A percentile compares a stretch with the other conserved stretches of the same genome.
phyloP scores from a whole-genome alignment of 2,113 vertebrate genomes.

The Dipodomys ordii region DNA sequence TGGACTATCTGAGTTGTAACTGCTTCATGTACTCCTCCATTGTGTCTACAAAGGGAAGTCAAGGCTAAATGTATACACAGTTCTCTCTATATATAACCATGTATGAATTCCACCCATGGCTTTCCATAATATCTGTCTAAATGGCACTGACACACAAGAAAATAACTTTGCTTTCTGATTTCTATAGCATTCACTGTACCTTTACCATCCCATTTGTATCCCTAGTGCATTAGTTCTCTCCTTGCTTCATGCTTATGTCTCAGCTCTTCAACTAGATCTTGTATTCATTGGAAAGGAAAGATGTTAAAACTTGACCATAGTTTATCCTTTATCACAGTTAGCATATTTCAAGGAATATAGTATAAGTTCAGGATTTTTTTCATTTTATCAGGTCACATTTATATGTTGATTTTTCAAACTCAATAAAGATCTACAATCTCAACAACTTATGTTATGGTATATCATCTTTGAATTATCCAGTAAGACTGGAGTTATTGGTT shows the following conservation, averaged over 20 bases:
- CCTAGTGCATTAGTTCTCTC: not conserved
- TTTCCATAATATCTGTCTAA: not conserved
- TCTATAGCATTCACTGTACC: not conserved
- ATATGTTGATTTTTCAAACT: not conserved
- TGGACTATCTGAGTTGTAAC: not conserved
- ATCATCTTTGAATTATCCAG: not conserved
- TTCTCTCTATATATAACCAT: rapidly evolving
- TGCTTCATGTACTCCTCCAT: not conserved
- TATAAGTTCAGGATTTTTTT: not conserved
- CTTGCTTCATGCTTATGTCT: not conserved
- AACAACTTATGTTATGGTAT: not conserved
- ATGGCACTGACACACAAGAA: rapidly evolving
- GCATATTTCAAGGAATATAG: not conserved
- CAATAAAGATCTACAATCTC: not conserved
- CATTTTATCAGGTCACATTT: not conserved
- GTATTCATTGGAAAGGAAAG: not conserved
- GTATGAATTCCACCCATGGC: not conserved
- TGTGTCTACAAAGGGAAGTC: not conserved
- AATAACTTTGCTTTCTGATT: not conserved
- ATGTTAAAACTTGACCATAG: not conserved
- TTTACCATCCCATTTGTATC: not conserved
- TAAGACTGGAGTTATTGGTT: not conserved
- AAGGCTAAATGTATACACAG: not conserved
- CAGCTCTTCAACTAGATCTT: not conserved
- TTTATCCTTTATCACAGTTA: not conserved